These are phyloP conservation scores for Festucalex cinctus DNA, from an alignment of 2,113 vertebrate species.

Conservation along the genomic window DNA sequence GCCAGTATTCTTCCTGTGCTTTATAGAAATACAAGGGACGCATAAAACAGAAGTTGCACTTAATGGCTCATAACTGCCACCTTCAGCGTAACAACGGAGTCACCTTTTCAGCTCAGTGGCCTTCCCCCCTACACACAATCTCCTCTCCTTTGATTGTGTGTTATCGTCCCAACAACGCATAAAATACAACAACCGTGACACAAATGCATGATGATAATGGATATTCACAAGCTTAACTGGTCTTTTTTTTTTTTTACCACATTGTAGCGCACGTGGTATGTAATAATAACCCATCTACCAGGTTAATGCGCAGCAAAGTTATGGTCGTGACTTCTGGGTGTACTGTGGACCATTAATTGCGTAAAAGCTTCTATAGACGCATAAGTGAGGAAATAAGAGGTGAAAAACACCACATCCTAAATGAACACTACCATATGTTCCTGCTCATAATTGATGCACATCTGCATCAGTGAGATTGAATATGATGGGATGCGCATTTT, in stretches of 20 bases:
- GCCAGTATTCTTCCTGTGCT: background rate
- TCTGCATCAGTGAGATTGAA: constrained; percentile 3
- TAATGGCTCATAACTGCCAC: background rate
- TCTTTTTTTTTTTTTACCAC: background rate
- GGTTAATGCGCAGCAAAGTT: constrained; percentile 1
- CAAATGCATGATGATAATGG: background rate
- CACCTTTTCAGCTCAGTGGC: constrained; percentile 34
- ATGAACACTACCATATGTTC: constrained; percentile 25
- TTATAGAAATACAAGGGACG: background rate
- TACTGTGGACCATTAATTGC: constrained; percentile 7
- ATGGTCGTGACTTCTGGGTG: background rate
- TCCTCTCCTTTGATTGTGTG: constrained; percentile 19
- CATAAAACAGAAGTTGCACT: background rate
- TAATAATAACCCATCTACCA: background rate
- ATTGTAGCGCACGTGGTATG: background rate
- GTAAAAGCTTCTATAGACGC: background rate
- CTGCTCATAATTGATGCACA: constrained; percentile 11
- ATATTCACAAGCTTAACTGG: constrained; percentile 3
- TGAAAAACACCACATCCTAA: constrained; percentile 1
- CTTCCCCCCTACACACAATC: background rate
- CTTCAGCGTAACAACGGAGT: constrained; percentile 23
- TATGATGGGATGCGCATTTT: background rate
- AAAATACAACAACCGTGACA: constrained; percentile 17
- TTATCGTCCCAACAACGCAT: constrained; percentile 13
- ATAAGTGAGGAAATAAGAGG: background rate